These are phyloP conservation scores for Agrilus biguttatus DNA, from an alignment of 2,888 invertebrate genomes.

Conservation along the genomic window DNA sequence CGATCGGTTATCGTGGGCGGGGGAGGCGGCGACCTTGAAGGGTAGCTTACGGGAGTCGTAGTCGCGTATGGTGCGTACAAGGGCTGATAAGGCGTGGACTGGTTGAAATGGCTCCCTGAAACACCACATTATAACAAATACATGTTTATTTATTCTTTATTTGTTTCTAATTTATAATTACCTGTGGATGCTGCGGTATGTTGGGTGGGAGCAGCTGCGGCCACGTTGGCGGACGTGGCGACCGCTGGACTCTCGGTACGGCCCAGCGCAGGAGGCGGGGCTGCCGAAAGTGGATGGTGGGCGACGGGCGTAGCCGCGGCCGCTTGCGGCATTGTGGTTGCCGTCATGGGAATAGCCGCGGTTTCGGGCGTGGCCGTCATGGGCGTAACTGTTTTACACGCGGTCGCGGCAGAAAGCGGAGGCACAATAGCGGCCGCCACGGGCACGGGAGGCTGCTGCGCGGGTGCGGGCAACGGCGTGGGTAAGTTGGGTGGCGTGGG, in stretches of 20 bases:
- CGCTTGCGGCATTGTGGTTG: constrained; percentile 39
- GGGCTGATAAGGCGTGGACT: constrained; percentile 41
- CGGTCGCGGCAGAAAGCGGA: constrained; percentile 13
- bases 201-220: constrained; percentile 36
- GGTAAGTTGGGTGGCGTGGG: constrained; percentile 49
- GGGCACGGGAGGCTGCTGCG: constrained; percentile 41
- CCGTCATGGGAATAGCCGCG: constrained; percentile 14
- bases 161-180: too few species aligned
- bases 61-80: constrained; percentile 69
- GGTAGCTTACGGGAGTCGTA: constrained; percentile 48
- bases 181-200: constrained; percentile 24
- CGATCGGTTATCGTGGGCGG: constrained; percentile 29
- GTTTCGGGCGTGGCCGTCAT: constrained; percentile 17
- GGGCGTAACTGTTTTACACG: constrained; percentile 13
- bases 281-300: constrained; percentile 23
- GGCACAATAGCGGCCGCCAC: constrained; percentile 15
- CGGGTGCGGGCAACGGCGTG: constrained; percentile 56
- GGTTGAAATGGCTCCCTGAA: constrained; percentile 25
- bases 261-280: constrained; percentile 25
- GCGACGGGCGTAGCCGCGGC: constrained; percentile 34
- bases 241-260: constrained; percentile 41
- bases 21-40: constrained; percentile 25
- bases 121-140: too few species aligned
- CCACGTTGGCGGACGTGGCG: constrained; percentile 32
- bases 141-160: too few species aligned